phyloP scores from a whole-genome alignment of 2,797 vertebrate genomes.

The Stomatorhinus walkeri region DNA sequence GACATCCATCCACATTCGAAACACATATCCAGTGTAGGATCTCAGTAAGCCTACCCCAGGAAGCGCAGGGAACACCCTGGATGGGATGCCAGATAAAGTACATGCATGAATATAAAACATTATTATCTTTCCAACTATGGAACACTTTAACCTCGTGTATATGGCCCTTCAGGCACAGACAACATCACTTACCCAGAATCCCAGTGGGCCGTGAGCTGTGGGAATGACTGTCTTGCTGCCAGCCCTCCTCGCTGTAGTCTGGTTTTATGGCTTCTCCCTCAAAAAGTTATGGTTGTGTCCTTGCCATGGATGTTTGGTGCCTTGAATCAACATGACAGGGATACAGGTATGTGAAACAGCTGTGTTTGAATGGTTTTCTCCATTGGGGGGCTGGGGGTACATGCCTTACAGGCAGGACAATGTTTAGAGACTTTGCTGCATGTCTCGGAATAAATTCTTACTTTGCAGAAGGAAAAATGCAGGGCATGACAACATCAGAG shows the following conservation, averaged over 20 bases:
- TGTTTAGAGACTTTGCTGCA: background rate
- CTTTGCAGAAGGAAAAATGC: background rate
- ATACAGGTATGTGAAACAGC: constrained; percentile 31
- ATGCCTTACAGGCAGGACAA: background rate
- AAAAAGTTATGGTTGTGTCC: constrained; percentile 20
- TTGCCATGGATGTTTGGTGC: constrained; percentile 23
- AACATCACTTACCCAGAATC: background rate
- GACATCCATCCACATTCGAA: background rate
- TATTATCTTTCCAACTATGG: constrained; percentile 7
- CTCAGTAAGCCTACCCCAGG: background rate
- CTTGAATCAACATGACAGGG: constrained; percentile 24
- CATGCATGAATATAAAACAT: background rate
- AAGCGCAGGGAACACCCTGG: background rate
- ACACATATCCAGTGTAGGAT: background rate
- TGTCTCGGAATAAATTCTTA: background rate
- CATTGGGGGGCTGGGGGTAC: background rate
- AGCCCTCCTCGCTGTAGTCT: background rate
- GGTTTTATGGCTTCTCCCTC: constrained; percentile 19
- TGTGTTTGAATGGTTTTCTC: constrained; percentile 18
- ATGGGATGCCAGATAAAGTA: background rate
- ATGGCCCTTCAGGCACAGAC: background rate
- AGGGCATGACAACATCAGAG: background rate
- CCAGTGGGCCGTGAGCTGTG: background rate
- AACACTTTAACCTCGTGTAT: background rate
- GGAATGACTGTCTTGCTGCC: background rate